Percentiles rank a stretch among this genome's conserved stretches.
Evolutionary conservation across 2,113 vertebrate genomes (phyloP).

Genomic region (Anarhynchus alexandrinus): DNA sequence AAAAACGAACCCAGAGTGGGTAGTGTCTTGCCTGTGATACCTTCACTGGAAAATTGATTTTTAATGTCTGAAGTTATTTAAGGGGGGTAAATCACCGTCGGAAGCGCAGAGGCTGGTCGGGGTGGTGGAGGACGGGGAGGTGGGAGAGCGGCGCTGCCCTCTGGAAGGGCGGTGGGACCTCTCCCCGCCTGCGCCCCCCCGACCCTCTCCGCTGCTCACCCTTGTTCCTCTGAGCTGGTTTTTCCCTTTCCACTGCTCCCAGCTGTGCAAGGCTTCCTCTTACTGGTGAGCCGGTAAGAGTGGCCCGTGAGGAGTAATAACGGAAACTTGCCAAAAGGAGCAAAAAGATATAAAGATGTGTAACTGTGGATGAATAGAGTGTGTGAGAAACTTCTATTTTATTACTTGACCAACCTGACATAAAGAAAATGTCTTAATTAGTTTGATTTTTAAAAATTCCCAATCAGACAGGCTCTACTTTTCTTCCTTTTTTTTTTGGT

Average conservation of each 20-base stretch:
- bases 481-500: background rate
- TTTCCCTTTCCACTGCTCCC: background rate
- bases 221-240: rapidly evolving
- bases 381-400: rapidly evolving
- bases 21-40: background rate
- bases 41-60: background rate
- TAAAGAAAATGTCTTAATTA: background rate
- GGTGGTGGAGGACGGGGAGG: background rate
- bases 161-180: rapidly evolving
- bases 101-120: background rate
- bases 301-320: no score
- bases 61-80: background rate
- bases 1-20: background rate
- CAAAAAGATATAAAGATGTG: rapidly evolving
- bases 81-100: rapidly evolving
- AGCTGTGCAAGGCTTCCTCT: rapidly evolving
- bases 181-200: background rate
- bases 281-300: background rate
- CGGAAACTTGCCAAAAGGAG: background rate
- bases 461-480: background rate
- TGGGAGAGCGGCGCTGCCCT: rapidly evolving
- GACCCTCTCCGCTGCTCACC: background rate
- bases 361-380: rapidly evolving
- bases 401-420: no score
- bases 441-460: background rate